Conservation (phyloP, 2,113 vertebrate species). For the Oplegnathus fasciatus region DNA sequence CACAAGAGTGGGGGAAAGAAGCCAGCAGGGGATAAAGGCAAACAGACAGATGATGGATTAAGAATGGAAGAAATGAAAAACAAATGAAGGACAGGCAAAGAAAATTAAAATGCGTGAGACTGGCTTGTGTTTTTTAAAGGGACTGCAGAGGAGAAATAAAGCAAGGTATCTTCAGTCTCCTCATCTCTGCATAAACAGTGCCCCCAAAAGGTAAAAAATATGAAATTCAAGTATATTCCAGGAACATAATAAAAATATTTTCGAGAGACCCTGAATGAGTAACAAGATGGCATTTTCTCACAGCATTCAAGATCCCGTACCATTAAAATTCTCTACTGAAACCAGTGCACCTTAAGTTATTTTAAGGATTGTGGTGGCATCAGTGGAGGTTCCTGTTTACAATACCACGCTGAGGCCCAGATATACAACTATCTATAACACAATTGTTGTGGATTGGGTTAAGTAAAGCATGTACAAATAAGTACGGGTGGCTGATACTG, state of each 20-base stretch:
- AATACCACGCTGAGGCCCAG: not conserved
- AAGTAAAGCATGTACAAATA: not conserved
- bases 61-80: conserved; percentile 21
- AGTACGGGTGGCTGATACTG: not conserved
- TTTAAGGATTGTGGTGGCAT: not conserved
- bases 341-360: not conserved
- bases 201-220: conserved; percentile 70
- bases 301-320: not conserved
- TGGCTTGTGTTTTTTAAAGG: conserved; percentile 20
- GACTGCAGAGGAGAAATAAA: conserved; percentile 32
- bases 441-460: not conserved
- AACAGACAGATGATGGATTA: conserved; percentile 30
- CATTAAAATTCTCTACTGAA: not conserved
- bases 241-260: not conserved
- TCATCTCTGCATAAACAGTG: conserved; percentile 62
- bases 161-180: not conserved
- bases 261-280: not conserved
- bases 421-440: not conserved
- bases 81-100: conserved; percentile 29
- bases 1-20: not conserved
- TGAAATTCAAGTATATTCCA: not conserved
- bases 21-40: conserved; percentile 22
- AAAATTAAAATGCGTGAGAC: conserved; percentile 22
- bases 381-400: not conserved
- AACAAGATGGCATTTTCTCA: not conserved